Base-by-base conservation (phyloP, 2,797 vertebrate species). In the Acipenser transmontanus region DNA sequence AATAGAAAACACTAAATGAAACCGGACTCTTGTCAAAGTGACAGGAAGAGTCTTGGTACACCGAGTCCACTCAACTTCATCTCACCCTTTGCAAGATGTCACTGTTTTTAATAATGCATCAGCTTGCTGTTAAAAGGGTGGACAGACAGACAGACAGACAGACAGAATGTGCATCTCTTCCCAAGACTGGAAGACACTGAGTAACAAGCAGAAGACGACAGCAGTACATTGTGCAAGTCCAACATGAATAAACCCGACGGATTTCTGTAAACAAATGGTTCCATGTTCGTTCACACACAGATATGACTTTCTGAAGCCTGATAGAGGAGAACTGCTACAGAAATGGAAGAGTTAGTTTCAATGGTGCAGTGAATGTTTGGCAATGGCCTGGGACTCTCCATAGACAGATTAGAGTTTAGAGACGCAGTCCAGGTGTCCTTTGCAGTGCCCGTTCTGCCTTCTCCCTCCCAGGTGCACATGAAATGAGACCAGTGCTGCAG, bases 241-340 rank as follows among this genome's bases (percentile, higher is more conserved):
- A 48, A 50, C 56, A 11, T 65, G 62, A 47, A 8, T 52, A 11
- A n/a, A 34, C 14, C 34, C 4, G 59, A 51, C 10, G 59, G 17
- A 66, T 47, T 54, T 65, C 64, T 61, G 52, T 59, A 66, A 66
- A 66, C 48, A 47, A 7, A 47, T 6, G 20, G 9, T 51, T 13
- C 7, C 59, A 47, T 50, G 20, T 7, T 20, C 34, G 12, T 6
- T 59, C 34, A 52, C 14, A 14, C 8, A 62, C 49, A 48, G 34
- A 54, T 9, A 34, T 10, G 17, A 11, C 11, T 9, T 52, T 10
- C 49, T 52, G 74, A 71, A 68, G 74, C 65, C 64, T 49, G 48
- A 20, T 72, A 75, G 77, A 72, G 34, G 73, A 61, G 64, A 72
- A 66, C 73, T 62, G 69, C 67, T 70, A 70, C 63, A 59, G 64